A percentile compares a stretch with the other conserved stretches of the same genome.
Conservation (phyloP, 2,797 vertebrate species). For the Argya squamiceps region DNA sequence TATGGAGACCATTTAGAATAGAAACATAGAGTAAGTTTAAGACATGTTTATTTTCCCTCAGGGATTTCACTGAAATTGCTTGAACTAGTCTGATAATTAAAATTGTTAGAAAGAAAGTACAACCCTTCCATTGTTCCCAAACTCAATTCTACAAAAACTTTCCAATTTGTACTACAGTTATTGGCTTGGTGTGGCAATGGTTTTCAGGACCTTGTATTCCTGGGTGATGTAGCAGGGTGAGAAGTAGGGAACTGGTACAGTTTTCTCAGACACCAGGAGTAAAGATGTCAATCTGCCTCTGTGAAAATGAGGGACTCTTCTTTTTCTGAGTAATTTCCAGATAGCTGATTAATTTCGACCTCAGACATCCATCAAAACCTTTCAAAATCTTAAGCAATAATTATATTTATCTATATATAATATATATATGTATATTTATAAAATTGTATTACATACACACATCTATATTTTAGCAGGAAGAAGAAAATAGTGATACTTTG, state of each 20-base stretch:
- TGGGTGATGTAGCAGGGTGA: background rate
- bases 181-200: background rate
- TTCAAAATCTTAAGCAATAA: background rate
- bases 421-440: background rate
- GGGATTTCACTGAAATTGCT: background rate
- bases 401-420: background rate
- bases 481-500: background rate
- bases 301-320: background rate
- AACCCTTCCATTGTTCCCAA: background rate
- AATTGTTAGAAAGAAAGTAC: background rate
- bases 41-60: background rate
- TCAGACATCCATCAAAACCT: background rate
- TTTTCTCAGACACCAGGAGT: background rate
- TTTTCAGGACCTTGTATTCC: background rate
- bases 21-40: background rate
- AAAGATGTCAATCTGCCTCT: background rate
- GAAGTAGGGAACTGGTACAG: background rate
- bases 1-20: background rate
- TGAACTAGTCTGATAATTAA: background rate
- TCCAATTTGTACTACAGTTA: background rate
- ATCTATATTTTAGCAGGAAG: background rate
- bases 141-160: background rate
- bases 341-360: background rate
- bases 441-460: background rate
- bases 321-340: background rate